Base-by-base conservation (phyloP, 2,113 vertebrate species). In the Antennarius striatus region DNA sequence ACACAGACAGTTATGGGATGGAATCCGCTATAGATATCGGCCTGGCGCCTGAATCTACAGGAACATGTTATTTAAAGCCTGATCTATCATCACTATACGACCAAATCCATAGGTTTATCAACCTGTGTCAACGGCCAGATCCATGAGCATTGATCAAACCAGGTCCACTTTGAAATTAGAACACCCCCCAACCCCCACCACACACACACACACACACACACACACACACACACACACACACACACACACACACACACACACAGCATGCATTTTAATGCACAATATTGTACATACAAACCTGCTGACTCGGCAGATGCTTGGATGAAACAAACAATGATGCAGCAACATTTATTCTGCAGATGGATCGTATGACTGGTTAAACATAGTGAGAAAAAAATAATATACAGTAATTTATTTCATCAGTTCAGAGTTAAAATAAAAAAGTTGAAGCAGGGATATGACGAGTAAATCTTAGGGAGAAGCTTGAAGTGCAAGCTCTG, bases 91-190 rank as follows among this genome's bases (percentile, higher is more conserved):
- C 67, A 67, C 63, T 47, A 72, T 73, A 83, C 80, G 66, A 71
- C 55, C 59, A 76, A 71, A 86, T 81, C 68, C 59, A 87, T 84
- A 74, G 46, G 63, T 77, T 76, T 85, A 86, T 78, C 78, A 82
- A 69, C 47, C 56, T 16, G 40, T 17, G 30, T 86, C 75, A 76
- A 68, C 42, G 59, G 30, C 59, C 53, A 56, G 45, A 71, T 80
- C 61, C 53, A 77, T 71, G 69, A 12, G 48, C 81, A 84, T 90
- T 48, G 56, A 82, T 88, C 76, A 84, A 69, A 55, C n/a, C 16
- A 0, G 78, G 80, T 71, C 80, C 80, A 66, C 12, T 67, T 69
- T 62, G 14, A 85, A 79, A 85, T 88, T 56, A 82, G 82, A 86
- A 79, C 78, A 75, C 54, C 22, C 1, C 22, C 22, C 22, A 22